Percentiles rank a stretch among this genome's conserved stretches.
These are phyloP conservation scores for Fabriciana adippe DNA, from an alignment of 2,888 invertebrate species.

Conservation along the genomic window DNA sequence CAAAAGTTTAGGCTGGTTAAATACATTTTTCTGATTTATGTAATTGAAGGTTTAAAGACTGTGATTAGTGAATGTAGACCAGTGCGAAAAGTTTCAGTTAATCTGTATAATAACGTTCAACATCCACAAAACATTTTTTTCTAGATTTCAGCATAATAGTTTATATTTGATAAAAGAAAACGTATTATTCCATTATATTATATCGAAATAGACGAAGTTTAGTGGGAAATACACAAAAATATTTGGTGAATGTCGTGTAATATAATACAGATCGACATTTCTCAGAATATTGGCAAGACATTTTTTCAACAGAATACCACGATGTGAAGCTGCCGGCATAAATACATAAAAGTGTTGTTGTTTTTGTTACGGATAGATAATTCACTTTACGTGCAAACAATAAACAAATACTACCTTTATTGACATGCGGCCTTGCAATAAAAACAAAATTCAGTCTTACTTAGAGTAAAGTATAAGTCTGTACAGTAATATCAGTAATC, in stretches of 20 bases:
- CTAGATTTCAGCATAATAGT: too few species aligned
- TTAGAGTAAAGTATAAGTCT: constrained; percentile 54
- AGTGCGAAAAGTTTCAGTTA: constrained; percentile 2
- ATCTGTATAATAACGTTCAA: constrained; percentile 2
- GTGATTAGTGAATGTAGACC: not conserved
- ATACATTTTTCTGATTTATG: not conserved
- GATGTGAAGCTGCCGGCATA: constrained; percentile 17
- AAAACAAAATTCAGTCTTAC: constrained; percentile 33
- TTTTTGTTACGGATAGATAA: constrained; percentile 32
- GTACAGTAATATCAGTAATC: constrained; percentile 66
- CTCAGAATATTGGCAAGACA: not conserved
- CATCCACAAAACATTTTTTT: not conserved
- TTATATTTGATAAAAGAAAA: too few species aligned
- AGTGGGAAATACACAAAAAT: not conserved
- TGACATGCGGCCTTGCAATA: constrained; percentile 74
- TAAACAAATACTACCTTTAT: constrained; percentile 55
- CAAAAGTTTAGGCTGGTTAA: not conserved
- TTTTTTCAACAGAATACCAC: constrained; percentile 5
- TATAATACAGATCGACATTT: constrained; percentile 15
- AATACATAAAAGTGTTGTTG: constrained; percentile 7
- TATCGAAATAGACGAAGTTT: too few species aligned
- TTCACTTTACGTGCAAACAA: constrained; percentile 71
- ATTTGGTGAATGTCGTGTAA: constrained; percentile 17
- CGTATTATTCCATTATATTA: too few species aligned
- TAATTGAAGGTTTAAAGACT: not conserved